These are phyloP conservation scores for Platycercus adscitus DNA, from an alignment of 2,113 vertebrate genomes.

Conservation along the genomic window DNA sequence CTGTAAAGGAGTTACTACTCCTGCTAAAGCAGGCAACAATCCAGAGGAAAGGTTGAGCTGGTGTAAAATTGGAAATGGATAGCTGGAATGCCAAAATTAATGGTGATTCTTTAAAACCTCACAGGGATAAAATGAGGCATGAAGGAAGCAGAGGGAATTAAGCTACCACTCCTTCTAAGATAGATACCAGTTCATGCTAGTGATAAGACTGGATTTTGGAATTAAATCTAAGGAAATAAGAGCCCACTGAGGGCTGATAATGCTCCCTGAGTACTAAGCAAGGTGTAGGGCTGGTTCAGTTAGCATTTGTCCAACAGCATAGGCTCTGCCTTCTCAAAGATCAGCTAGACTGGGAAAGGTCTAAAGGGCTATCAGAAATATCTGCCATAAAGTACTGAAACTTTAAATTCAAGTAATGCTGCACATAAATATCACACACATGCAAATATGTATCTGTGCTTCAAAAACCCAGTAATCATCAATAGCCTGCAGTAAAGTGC, in stretches of 20 bases:
- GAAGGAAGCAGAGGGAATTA: not conserved
- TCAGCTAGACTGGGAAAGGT: not conserved
- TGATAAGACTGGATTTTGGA: not conserved
- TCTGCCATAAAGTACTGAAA: not conserved
- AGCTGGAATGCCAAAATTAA: not conserved
- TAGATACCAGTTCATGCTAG: not conserved
- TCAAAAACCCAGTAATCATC: not conserved
- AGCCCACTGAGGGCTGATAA: not conserved
- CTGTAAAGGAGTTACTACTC: not conserved
- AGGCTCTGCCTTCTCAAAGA: not conserved
- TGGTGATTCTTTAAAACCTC: not conserved
- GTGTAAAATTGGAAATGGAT: not conserved
- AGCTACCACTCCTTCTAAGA: not conserved
- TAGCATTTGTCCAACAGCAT: not conserved
- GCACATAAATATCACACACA: not conserved
- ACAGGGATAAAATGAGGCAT: not conserved
- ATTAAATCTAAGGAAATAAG: not conserved
- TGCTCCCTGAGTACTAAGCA: not conserved
- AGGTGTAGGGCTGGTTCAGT: rapidly evolving
- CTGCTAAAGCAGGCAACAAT: not conserved
- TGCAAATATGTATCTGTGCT: not conserved
- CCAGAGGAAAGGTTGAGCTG: not conserved
- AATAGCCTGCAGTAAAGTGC: not conserved
- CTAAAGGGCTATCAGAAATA: not conserved
- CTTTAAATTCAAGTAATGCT: not conserved